A percentile compares a stretch with the other conserved stretches of the same genome.
These are phyloP conservation scores for Helobdella robusta DNA, from an alignment of 2,888 invertebrate species.

Conservation along the genomic window DNA sequence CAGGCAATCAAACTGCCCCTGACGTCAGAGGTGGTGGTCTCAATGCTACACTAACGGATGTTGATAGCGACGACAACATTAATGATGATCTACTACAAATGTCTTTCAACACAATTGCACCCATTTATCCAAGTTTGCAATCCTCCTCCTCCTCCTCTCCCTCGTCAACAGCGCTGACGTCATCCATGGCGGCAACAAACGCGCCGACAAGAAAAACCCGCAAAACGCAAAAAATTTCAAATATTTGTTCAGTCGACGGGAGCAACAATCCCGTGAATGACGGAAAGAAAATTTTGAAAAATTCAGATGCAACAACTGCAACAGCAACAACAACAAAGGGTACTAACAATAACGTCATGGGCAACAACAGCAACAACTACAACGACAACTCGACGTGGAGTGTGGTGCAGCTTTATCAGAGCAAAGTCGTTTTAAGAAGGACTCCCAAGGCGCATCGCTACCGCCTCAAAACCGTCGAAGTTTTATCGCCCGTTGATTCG, in stretches of 20 bases:
- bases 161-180: not conserved
- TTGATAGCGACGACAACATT: not conserved
- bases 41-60: not conserved
- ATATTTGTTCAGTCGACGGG: no score
- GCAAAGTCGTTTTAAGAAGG: conserved; percentile 25
- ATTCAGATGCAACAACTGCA: not conserved
- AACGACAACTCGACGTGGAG: conserved; percentile 4
- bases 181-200: not conserved
- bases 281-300: not conserved
- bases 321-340: not conserved
- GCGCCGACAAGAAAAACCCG: not conserved
- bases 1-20: not conserved
- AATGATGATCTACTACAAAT: not conserved
- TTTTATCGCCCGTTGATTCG: no score
- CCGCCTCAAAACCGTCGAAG: no score
- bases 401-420: conserved; percentile 11
- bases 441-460: not conserved
- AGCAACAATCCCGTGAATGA: not conserved
- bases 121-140: not conserved
- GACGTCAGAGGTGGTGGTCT: not conserved
- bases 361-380: not conserved
- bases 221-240: not conserved
- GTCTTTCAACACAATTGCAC: not conserved
- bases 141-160: not conserved
- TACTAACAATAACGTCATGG: not conserved